Conservation (phyloP, 1,140 invertebrate genomes). For the Bombus sibiricus region DNA sequence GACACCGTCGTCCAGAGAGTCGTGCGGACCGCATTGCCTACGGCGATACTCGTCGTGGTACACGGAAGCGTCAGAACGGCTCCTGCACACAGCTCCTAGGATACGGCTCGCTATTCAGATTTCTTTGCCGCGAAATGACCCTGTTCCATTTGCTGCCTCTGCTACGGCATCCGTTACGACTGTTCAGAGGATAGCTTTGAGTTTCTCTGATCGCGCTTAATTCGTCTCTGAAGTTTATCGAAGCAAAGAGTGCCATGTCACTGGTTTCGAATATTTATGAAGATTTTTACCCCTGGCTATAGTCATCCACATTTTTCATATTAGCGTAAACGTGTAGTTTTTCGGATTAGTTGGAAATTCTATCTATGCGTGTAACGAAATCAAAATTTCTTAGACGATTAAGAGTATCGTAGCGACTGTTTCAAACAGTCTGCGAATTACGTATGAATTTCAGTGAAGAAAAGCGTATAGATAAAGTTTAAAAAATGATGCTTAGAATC, state of each 20-base stretch:
- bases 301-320: too few species aligned
- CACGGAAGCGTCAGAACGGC: conserved; percentile 55
- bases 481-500: too few species aligned
- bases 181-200: neutral
- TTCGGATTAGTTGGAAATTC: too few species aligned
- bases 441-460: too few species aligned
- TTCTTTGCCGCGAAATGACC: conserved; percentile 35
- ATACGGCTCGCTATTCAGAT: conserved; percentile 38
- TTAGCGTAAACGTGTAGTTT: too few species aligned
- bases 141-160: conserved; percentile 37
- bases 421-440: too few species aligned
- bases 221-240: neutral
- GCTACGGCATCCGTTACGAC: conserved; percentile 28
- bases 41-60: conserved; percentile 43
- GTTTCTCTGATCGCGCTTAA: neutral
- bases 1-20: conserved; percentile 32
- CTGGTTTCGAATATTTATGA: neutral
- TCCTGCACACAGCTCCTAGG: conserved; percentile 38
- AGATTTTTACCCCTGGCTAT: too few species aligned
- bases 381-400: too few species aligned
- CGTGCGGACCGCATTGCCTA: conserved; percentile 40
- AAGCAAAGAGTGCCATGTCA: neutral
- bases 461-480: too few species aligned
- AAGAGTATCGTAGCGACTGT: too few species aligned
- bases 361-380: too few species aligned